A percentile compares a stretch with the other conserved stretches of the same genome.
phyloP scores from a whole-genome alignment of 2,888 invertebrate genomes.

The Nysson spinosus region DNA sequence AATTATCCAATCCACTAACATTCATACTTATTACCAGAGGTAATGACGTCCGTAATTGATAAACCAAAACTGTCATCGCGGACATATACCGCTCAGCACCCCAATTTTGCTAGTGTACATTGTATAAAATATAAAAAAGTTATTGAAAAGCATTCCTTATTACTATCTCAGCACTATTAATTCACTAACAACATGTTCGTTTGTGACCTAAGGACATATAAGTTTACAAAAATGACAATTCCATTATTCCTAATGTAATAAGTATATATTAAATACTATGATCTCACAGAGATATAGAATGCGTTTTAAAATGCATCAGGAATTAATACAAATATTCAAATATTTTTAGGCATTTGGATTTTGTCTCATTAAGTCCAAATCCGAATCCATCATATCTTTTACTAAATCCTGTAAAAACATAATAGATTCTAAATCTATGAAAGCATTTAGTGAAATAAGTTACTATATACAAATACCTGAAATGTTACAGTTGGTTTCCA shows the following conservation, averaged over 20 bases:
- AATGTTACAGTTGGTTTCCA: slow-evolving; percentile 93
- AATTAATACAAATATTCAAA: too few species aligned
- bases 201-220: neutral
- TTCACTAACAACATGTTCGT: too few species aligned
- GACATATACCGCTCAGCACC: too few species aligned
- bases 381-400: slow-evolving; percentile 95
- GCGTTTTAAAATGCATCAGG: slow-evolving; percentile 38
- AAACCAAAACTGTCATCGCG: too few species aligned
- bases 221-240: slow-evolving; percentile 16
- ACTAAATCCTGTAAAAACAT: slow-evolving; percentile 83
- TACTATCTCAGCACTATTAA: too few species aligned
- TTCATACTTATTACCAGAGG: too few species aligned
- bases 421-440: too few species aligned
- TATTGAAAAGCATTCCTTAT: too few species aligned
- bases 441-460: slow-evolving; percentile 3
- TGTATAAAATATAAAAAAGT: too few species aligned
- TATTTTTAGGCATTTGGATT: slow-evolving; percentile 89
- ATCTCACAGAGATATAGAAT: slow-evolving; percentile 35
- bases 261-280: slow-evolving; percentile 13
- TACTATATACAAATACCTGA: slow-evolving; percentile 72
- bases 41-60: too few species aligned
- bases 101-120: too few species aligned
- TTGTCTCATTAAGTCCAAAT: slow-evolving; percentile 92
- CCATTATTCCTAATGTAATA: slow-evolving; percentile 4
- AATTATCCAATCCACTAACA: too few species aligned